These are phyloP conservation scores for Campoplex capitator DNA, from an alignment of 2,888 invertebrate genomes.

Conservation along the genomic window DNA sequence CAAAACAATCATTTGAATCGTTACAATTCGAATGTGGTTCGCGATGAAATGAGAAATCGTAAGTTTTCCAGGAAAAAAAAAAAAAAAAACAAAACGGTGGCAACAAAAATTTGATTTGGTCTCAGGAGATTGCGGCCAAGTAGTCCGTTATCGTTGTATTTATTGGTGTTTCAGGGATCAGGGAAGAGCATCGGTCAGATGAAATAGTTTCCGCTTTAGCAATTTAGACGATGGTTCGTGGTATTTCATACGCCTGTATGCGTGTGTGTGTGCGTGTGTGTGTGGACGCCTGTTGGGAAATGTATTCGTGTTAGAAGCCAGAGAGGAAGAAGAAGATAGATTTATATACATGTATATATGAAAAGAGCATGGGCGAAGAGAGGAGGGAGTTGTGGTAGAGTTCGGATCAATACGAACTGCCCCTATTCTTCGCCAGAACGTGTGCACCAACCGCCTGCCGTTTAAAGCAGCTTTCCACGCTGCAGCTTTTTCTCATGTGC, in stretches of 20 bases:
- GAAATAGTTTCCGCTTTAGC: slow-evolving; percentile 46
- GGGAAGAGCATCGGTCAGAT: slow-evolving; percentile 24
- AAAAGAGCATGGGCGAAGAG: slow-evolving; percentile 47
- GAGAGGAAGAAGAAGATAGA: neutral
- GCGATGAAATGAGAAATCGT: neutral
- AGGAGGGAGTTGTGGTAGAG: slow-evolving; percentile 73
- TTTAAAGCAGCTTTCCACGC: slow-evolving; percentile 47
- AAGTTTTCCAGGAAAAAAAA: neutral
- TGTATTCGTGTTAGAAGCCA: slow-evolving; percentile 56
- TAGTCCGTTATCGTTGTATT: slow-evolving; percentile 36
- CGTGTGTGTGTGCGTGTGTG: slow-evolving; percentile 68
- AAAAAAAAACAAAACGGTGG: too few relatives aligned
- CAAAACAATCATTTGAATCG: neutral
- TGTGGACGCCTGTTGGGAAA: slow-evolving; percentile 66
- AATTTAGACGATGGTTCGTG: slow-evolving; percentile 7
- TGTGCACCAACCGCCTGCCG: slow-evolving; percentile 65
- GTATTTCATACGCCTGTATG: slow-evolving; percentile 49
- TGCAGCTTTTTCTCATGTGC: slow-evolving; percentile 38
- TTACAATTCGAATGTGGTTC: neutral
- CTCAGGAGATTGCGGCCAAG: neutral
- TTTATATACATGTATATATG: neutral
- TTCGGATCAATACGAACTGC: slow-evolving; percentile 83
- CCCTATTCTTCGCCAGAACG: slow-evolving; percentile 80
- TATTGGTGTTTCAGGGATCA: slow-evolving; percentile 39
- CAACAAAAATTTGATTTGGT: neutral